Evolutionary conservation across 2,113 vertebrate genomes (phyloP).

Genomic region (Ginglymostoma cirratum): DNA sequence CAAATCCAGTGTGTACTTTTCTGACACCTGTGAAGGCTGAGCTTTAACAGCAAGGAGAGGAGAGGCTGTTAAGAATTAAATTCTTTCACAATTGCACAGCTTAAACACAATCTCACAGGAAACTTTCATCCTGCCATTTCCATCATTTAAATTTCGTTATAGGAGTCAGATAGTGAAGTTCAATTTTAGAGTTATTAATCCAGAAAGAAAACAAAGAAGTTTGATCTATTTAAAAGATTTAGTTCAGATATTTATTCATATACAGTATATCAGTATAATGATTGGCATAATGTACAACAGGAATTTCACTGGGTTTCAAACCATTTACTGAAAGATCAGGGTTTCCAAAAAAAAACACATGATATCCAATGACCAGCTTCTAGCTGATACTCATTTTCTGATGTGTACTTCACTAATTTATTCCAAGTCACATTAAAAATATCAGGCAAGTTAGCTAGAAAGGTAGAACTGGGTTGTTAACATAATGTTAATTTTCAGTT

Average conservation of each 20-base stretch:
- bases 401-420: background rate
- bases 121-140: background rate
- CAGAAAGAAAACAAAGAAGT: background rate
- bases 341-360: no score
- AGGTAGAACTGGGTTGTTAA: background rate
- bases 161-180: background rate
- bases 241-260: background rate
- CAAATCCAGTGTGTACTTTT: no score
- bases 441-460: background rate
- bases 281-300: background rate
- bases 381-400: background rate
- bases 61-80: background rate
- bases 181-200: background rate
- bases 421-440: background rate
- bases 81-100: background rate
- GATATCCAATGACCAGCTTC: background rate
- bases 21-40: background rate
- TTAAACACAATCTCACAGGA: background rate
- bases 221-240: background rate
- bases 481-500: background rate
- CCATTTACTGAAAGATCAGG: background rate
- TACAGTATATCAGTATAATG: background rate
- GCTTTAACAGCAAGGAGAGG: background rate
- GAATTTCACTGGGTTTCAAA: background rate
- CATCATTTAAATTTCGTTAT: background rate